Evolutionary conservation across 2,888 invertebrate species (phyloP).

Genomic region (Therioaphis trifolii): DNA sequence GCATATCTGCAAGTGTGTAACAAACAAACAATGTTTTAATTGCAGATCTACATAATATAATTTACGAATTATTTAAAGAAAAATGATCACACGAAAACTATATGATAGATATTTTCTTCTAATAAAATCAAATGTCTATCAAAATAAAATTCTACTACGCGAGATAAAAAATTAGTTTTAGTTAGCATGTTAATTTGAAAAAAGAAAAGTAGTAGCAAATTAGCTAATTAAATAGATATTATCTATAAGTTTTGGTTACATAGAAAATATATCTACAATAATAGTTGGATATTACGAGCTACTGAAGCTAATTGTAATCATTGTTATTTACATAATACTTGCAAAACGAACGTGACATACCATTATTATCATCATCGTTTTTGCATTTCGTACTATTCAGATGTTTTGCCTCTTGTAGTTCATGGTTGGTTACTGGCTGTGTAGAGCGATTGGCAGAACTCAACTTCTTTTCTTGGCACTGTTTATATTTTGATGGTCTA

Average conservation of each 20-base stretch:
- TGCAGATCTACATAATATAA: constrained; percentile 32
- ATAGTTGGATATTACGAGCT: constrained; percentile 21
- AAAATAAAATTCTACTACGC: constrained; percentile 3
- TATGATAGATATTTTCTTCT: background rate
- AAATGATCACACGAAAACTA: background rate
- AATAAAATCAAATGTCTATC: background rate
- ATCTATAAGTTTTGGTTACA: constrained; percentile 9
- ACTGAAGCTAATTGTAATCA: constrained; percentile 48
- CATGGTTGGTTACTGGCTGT: constrained; percentile 78
- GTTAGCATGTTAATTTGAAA: constrained; percentile 30
- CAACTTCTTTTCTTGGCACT: constrained; percentile 60
- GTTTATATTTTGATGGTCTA: constrained; percentile 42
- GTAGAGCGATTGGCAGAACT: constrained; percentile 72
- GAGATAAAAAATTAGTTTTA: constrained; percentile 23
- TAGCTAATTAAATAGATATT: background rate
- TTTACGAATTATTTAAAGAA: background rate
- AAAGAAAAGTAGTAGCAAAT: constrained; percentile 23
- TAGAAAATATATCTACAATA: constrained; percentile 11
- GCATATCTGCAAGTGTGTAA: background rate
- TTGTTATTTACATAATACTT: constrained; percentile 51
- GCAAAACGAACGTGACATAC: constrained; percentile 45
- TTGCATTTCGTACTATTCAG: constrained; percentile 46
- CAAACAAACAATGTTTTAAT: background rate
- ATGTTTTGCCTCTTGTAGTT: constrained; percentile 69
- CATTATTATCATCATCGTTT: constrained; percentile 49